A percentile compares a stretch with the other conserved stretches of the same genome.
These are phyloP conservation scores for Drosophila differens DNA, from an alignment of 2,888 invertebrate genomes.

Conservation along the genomic window DNA sequence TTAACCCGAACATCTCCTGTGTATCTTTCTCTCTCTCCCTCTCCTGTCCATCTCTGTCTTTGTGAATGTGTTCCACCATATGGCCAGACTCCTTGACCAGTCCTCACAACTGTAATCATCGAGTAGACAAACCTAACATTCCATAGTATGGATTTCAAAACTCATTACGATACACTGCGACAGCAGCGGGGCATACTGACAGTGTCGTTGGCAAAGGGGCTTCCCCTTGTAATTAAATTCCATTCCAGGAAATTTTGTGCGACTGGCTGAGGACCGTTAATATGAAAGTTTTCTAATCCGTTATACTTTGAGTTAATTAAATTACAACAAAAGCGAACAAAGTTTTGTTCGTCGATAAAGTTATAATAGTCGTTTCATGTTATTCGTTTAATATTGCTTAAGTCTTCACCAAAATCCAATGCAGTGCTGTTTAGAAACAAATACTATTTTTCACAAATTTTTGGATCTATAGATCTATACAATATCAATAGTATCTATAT, in stretches of 20 bases:
- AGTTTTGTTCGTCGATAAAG: background rate
- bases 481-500: background rate
- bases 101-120: constrained; percentile 8
- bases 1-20: constrained; percentile 61
- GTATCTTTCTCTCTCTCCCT: background rate
- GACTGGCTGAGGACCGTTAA: background rate
- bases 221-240: background rate
- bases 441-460: background rate
- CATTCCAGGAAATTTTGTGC: background rate
- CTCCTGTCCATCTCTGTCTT: background rate
- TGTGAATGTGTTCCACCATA: constrained; percentile 44
- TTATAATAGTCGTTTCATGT: background rate
- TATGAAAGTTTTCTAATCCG: background rate
- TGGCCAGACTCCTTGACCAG: constrained; percentile 35
- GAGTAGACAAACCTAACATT: constrained; percentile 2
- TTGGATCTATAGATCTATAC: background rate
- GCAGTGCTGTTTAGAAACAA: background rate
- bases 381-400: background rate
- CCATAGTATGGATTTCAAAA: constrained; percentile 49
- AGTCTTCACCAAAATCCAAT: background rate
- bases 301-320: background rate
- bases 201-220: background rate
- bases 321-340: background rate
- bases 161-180: constrained; percentile 41
- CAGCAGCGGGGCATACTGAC: background rate